phyloP scores from a whole-genome alignment of 2,888 invertebrate species.

The Oasisia sp. region DNA sequence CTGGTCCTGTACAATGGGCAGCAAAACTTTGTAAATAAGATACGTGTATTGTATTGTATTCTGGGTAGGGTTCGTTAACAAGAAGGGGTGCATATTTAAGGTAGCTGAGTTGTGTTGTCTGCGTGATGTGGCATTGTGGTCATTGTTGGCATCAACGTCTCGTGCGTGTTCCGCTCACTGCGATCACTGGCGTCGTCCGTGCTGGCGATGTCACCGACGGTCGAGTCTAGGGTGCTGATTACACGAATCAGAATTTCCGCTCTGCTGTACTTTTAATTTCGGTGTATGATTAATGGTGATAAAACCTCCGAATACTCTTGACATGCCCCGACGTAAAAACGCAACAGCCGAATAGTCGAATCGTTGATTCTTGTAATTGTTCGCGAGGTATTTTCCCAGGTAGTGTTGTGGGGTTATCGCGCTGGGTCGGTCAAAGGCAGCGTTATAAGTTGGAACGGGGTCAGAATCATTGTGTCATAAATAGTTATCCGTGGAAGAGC shows the following conservation, averaged over 20 bases:
- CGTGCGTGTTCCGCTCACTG: not conserved
- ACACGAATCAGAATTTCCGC: not conserved
- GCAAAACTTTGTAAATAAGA: constrained; percentile 3
- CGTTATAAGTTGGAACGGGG: not conserved
- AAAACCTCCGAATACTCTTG: too few species aligned
- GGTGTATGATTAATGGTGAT: not conserved
- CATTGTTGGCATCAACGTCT: not conserved
- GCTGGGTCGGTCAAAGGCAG: not conserved
- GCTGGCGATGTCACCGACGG: not conserved
- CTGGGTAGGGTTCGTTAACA: not conserved
- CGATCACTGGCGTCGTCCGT: not conserved
- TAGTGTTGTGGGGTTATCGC: not conserved
- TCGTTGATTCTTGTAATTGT: not conserved
- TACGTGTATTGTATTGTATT: not conserved
- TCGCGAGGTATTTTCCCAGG: not conserved
- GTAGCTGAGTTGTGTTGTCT: constrained; percentile 13
- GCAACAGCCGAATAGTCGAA: not conserved
- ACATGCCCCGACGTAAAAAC: too few species aligned
- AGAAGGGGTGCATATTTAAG: not conserved
- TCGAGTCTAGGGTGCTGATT: not conserved
- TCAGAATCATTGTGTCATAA: constrained; percentile 6
- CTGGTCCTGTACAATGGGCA: constrained; percentile 9
- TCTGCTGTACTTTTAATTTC: not conserved
- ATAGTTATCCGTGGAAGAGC: not conserved
- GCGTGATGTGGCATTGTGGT: not conserved